Base-by-base conservation (phyloP, 2,888 invertebrate species). In the Lycaena phlaeas region DNA sequence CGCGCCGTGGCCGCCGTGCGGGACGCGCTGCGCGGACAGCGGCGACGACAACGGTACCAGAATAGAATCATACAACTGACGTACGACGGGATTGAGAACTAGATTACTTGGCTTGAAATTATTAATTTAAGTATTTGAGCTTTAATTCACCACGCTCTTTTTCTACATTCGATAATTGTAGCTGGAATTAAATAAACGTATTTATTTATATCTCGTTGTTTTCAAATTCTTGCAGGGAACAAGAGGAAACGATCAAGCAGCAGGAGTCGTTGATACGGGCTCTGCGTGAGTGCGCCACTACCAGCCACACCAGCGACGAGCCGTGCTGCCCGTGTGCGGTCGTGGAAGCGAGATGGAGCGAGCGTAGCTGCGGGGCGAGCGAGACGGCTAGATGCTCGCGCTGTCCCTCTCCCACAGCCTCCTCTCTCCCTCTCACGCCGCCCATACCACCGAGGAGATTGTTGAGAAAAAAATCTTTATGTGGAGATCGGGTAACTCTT, bases 201-300 rank as follows among this genome's bases (percentile, higher is more conserved):
- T n/a, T n/a, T n/a, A n/a, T n/a, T n/a, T n/a, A n/a, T n/a, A n/a
- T n/a, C n/a, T n/a, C n/a, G n/a, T n/a, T n/a, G n/a, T n/a, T n/a
- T n/a, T n/a, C n/a, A n/a, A n/a, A n/a, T n/a, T n/a, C n/a, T n/a
- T n/a, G 40, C 44, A 77, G 76, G 31, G 64, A 67, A 28, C 70
- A 68, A 57, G 66, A 72, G 43, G 50, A 59, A 3, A 54, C 52
- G 30, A 62, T 77, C 10, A 61, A 64, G 46, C 56, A 61, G 36
- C 75, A 75, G 42, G 65, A 71, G 7, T 41, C 43, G 0, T 26
- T 59, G 5, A 60, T 78, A 26, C 34, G 46, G 2, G 31, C 43
- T 1, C 47, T 78, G 2, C 59, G 58, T 25, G 46, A 46, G 6
- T 55, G 54, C 5, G 26, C 66, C 7, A 48, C 50, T 10, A 31